Percentiles rank a stretch among this genome's conserved stretches.
phyloP scores from a whole-genome alignment of 2,797 vertebrate species.

The Varecia variegata region DNA sequence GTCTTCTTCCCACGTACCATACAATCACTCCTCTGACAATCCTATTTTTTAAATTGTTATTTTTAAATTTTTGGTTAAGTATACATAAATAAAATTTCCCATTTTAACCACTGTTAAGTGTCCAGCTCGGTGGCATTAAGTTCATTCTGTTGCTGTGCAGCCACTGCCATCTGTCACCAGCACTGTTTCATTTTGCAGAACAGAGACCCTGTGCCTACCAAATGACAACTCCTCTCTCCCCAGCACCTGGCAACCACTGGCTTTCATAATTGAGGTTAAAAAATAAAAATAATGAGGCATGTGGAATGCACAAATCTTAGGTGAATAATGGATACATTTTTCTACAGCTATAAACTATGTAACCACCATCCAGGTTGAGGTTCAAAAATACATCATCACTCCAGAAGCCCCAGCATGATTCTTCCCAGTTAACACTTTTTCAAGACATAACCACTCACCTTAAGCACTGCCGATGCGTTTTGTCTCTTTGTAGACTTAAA shows the following conservation, averaged over 20 bases:
- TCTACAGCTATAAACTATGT: background rate
- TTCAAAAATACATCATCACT: background rate
- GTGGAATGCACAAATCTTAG: no score
- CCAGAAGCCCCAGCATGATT: background rate
- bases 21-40: background rate
- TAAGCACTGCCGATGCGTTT: background rate
- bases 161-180: no score
- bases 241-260: no score
- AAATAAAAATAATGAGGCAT: background rate
- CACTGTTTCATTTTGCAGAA: background rate
- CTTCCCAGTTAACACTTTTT: background rate
- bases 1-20: background rate
- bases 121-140: background rate
- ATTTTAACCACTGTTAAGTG: background rate
- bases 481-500: background rate
- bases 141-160: background rate
- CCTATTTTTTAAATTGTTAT: background rate
- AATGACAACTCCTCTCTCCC: background rate
- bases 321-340: background rate
- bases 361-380: background rate
- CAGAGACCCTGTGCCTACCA: background rate
- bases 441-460: background rate
- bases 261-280: background rate
- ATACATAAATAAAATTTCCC: background rate
- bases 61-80: background rate